These are phyloP conservation scores for Paratilapia polleni DNA, from an alignment of 2,113 vertebrate species.

Conservation along the genomic window DNA sequence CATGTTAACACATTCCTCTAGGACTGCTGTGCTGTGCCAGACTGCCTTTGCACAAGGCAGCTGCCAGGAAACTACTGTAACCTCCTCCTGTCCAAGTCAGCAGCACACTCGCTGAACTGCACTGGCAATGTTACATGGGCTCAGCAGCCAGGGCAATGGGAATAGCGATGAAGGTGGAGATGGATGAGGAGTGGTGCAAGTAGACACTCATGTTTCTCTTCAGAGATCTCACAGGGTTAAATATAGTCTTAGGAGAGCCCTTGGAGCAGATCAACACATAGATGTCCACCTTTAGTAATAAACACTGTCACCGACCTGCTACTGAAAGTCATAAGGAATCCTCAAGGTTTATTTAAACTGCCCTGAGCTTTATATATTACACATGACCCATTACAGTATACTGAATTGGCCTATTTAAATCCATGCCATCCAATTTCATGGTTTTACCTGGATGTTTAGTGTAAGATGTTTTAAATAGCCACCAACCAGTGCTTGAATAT, in stretches of 20 bases:
- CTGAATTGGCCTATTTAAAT: conserved; percentile 10
- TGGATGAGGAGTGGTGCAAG: conserved; percentile 48
- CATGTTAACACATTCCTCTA: conserved; percentile 72
- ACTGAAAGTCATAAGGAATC: conserved; percentile 47
- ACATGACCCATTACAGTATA: conserved; percentile 17
- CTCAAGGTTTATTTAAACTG: conserved; percentile 32
- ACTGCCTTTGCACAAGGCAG: conserved; percentile 41
- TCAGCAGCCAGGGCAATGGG: conserved; percentile 32
- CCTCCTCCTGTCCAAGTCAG: conserved; percentile 22
- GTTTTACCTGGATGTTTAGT: conserved; percentile 24
- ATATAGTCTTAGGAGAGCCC: conserved; percentile 76
- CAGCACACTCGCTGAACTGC: conserved; percentile 33
- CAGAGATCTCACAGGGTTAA: conserved; percentile 68
- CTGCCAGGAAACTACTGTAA: conserved; percentile 72
- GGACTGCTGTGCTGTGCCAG: conserved; percentile 50
- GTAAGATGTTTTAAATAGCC: conserved; percentile 26
- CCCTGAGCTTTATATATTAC: conserved; percentile 17
- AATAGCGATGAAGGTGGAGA: conserved; percentile 56
- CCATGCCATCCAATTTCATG: conserved; percentile 2
- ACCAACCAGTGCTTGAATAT: conserved; percentile 4
- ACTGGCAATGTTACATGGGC: conserved; percentile 10
- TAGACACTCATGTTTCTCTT: conserved; percentile 67
- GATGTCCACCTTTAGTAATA: conserved; percentile 66
- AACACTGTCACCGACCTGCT: conserved; percentile 65
- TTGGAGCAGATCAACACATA: conserved; percentile 62